Evolutionary conservation across 2,888 invertebrate genomes (phyloP).

Genomic region (Notodonta ziczac): DNA sequence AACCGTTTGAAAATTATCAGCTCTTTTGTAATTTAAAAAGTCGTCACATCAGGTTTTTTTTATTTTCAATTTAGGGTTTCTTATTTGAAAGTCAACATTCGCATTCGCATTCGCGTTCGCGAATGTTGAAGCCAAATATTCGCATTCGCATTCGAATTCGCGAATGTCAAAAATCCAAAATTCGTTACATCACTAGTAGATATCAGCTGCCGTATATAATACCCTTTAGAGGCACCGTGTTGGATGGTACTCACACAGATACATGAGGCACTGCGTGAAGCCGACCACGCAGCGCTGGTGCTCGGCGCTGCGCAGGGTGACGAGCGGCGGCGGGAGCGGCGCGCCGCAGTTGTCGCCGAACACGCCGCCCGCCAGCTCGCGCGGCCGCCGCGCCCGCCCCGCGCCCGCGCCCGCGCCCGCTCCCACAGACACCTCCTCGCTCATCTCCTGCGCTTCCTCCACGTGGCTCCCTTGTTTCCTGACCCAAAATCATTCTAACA

Average conservation of each 20-base stretch:
- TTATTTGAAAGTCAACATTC: too few species aligned
- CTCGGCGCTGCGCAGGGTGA: constrained; percentile 22
- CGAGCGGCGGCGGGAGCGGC: constrained; percentile 11
- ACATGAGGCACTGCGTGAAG: constrained; percentile 75
- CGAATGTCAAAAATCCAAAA: too few species aligned
- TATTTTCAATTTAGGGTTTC: too few species aligned
- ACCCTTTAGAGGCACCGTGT: too few species aligned
- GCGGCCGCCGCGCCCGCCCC: constrained; percentile 31
- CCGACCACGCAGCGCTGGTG: constrained; percentile 54
- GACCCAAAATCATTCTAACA: constrained; percentile 1
- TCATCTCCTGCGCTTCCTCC: constrained; percentile 73
- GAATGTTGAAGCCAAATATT: too few species aligned
- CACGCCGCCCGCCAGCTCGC: constrained; percentile 53
- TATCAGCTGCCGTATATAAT: too few species aligned
- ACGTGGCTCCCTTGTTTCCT: constrained; percentile 74
- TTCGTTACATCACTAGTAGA: too few species aligned
- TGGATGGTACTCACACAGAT: constrained; percentile 65
- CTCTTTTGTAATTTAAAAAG: too few species aligned
- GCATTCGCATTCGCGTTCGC: too few species aligned
- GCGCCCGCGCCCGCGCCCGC: constrained; percentile 17
- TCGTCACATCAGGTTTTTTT: too few species aligned
- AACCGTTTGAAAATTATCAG: too few species aligned
- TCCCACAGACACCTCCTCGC: constrained; percentile 53
- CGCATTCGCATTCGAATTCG: too few species aligned
- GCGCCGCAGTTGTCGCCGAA: constrained; percentile 73